phyloP scores from a whole-genome alignment of 2,113 vertebrate species.

The Planiliza haematocheilus region DNA sequence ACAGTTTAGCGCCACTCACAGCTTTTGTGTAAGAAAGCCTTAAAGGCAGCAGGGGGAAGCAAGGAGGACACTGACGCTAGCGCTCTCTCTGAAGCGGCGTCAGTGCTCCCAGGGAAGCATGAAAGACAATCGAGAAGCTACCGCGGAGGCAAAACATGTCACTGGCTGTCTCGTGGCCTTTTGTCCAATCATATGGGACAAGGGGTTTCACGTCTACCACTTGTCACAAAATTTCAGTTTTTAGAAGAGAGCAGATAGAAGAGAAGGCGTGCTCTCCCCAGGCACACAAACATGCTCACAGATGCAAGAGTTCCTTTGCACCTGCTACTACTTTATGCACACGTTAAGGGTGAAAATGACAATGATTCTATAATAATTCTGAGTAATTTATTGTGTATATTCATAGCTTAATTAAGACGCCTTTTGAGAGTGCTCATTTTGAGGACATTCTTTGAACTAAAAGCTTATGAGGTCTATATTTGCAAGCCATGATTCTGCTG shows the following conservation, averaged over 20 bases:
- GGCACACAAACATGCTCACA: constrained; percentile 7
- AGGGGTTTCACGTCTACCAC: constrained; percentile 44
- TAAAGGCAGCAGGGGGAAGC: constrained; percentile 58
- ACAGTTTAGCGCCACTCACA: constrained; percentile 73
- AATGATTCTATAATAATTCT: not conserved
- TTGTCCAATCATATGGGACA: constrained; percentile 58
- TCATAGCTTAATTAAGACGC: not conserved
- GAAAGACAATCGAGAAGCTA: constrained; percentile 47
- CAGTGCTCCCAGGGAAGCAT: constrained; percentile 39
- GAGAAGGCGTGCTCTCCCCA: constrained; percentile 4
- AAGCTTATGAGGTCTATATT: too few species aligned
- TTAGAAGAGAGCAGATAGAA: constrained; percentile 42
- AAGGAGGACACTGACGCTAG: constrained; percentile 50
- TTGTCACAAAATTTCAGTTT: constrained; percentile 65
- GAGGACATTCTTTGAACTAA: not conserved
- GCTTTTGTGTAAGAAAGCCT: constrained; percentile 68
- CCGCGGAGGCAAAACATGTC: constrained; percentile 53
- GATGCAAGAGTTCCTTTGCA: constrained; percentile 1
- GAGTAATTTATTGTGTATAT: not conserved
- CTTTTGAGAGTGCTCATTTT: not conserved
- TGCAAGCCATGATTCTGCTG: too few species aligned
- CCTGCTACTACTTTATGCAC: not conserved
- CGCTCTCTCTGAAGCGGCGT: constrained; percentile 39
- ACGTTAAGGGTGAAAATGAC: not conserved
- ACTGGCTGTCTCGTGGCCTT: constrained; percentile 56